Base-by-base conservation (phyloP, 1,140 invertebrate species). In the Xylocopa sonorina region DNA sequence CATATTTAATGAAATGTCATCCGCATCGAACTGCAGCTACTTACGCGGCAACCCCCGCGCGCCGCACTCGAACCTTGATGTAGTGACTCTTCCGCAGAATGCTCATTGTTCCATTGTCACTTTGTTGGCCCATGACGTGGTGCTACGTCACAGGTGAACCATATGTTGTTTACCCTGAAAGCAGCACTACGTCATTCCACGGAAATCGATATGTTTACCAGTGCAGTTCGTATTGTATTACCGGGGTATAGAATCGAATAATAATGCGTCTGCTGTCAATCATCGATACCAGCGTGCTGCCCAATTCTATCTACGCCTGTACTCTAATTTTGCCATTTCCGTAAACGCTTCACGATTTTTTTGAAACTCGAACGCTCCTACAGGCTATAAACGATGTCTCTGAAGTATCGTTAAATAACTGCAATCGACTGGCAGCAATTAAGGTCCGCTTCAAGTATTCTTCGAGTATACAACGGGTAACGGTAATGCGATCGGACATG, bases 1-100 rank as follows among this genome's bases (percentile, higher is more conserved):
- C 73, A 76, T 76, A 76, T 76, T 76, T 76, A 76, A 76, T 46
- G 73, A 68, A 76, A 76, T 24, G 73, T 68, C 63, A 76, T 55
- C 38, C 51, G 63, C 50, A 55, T n/a, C 38, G 50, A 53, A 12
- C 29, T 57, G 63, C 50, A 32, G 7, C 50, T 68, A 76, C 73
- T 76, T 76, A 51, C 24, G 62, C 73, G n/a, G n/a, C 29, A 7
- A 24, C 51, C 27, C 9, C 18, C 27, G 6, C 27, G 6, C 14
- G 24, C 24, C 51, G 1, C 57, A 34, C 62, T 76, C 73, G 73
- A 68, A 46, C 41, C 16, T 68, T 76, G 73, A 76, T 76, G 73
- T 76, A 76, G 73, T 76, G 63, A 76, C 73, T 68, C 73, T 76
- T 76, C 63, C 43, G 51, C n/a, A 3, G 50, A 53, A 76, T 76